Percentiles rank a stretch among this genome's conserved stretches.
Evolutionary conservation across 2,113 vertebrate species (phyloP).

Genomic region (Henicopernis longicauda): DNA sequence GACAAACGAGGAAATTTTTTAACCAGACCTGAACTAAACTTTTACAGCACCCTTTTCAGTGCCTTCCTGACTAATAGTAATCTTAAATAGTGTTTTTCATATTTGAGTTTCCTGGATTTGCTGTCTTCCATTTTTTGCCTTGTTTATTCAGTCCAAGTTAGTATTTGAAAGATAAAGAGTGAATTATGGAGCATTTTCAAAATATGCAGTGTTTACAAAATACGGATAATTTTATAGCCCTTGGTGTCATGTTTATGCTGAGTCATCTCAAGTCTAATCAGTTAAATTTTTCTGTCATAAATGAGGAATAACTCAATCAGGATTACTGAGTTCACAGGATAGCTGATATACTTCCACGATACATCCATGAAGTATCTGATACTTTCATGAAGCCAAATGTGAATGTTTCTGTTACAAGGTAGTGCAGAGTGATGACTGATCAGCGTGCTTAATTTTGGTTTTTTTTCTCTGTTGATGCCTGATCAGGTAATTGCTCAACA

Average conservation of each 20-base stretch:
- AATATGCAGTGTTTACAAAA: background rate
- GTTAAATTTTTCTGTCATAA: background rate
- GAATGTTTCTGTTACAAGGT: background rate
- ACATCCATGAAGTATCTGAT: background rate
- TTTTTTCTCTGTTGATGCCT: background rate
- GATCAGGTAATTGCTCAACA: background rate
- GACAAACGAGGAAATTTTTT: constrained; percentile 14
- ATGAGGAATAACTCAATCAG: background rate
- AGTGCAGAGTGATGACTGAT: background rate
- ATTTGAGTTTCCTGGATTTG: background rate
- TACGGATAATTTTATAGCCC: background rate
- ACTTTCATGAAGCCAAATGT: background rate
- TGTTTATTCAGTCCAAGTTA: background rate
- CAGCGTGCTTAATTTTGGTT: background rate
- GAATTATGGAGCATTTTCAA: background rate
- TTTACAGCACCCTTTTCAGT: background rate
- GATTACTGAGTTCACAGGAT: background rate
- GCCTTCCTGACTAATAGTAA: background rate
- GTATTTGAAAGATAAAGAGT: background rate
- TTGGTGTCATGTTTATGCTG: background rate
- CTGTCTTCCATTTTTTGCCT: background rate
- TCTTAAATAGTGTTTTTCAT: background rate
- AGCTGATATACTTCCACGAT: background rate
- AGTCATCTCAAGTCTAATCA: background rate
- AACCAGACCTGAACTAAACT: background rate